These are phyloP conservation scores for Tenthredo livida DNA, from an alignment of 2,888 invertebrate species.

Conservation along the genomic window DNA sequence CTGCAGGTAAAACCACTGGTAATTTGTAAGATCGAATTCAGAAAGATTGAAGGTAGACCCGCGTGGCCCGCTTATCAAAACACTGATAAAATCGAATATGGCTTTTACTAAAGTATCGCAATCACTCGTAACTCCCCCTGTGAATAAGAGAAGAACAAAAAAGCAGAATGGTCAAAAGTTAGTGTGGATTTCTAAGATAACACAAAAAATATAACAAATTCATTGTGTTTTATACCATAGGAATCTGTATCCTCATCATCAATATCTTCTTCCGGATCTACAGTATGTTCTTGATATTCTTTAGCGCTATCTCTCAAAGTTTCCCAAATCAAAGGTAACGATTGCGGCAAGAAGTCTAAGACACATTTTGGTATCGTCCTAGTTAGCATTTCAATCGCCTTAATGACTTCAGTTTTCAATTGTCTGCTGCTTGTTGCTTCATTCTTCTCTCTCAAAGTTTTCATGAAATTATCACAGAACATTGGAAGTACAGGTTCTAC, in stretches of 20 bases:
- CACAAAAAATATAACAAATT: background rate
- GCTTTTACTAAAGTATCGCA: slow-evolving; percentile 82
- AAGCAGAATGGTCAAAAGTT: background rate
- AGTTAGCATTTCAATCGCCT: slow-evolving; percentile 80
- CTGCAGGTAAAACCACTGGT: slow-evolving; percentile 79
- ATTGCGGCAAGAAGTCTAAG: slow-evolving; percentile 80
- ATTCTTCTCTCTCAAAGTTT: slow-evolving; percentile 79
- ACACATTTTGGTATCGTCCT: slow-evolving; percentile 81
- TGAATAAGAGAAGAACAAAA: slow-evolving; percentile 50
- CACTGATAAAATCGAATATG: slow-evolving; percentile 80
- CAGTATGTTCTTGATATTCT: slow-evolving; percentile 80
- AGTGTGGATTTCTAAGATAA: background rate
- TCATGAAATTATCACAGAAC: slow-evolving; percentile 81
- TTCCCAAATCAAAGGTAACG: slow-evolving; percentile 83
- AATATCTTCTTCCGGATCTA: background rate
- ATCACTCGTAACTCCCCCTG: slow-evolving; percentile 81
- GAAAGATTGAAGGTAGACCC: background rate
- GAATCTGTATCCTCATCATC: slow-evolving; percentile 79
- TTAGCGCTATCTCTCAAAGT: slow-evolving; percentile 82
- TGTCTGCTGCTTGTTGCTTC: slow-evolving; percentile 79
- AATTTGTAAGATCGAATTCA: slow-evolving; percentile 81
- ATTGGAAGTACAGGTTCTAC: slow-evolving; percentile 81
- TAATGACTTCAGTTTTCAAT: slow-evolving; percentile 82
- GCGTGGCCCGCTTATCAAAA: background rate
- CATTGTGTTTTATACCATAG: slow-evolving; percentile 76